Percentiles rank a stretch among this genome's conserved stretches.
phyloP scores from a whole-genome alignment of 2,113 vertebrate species.

The Emberiza fucata region DNA sequence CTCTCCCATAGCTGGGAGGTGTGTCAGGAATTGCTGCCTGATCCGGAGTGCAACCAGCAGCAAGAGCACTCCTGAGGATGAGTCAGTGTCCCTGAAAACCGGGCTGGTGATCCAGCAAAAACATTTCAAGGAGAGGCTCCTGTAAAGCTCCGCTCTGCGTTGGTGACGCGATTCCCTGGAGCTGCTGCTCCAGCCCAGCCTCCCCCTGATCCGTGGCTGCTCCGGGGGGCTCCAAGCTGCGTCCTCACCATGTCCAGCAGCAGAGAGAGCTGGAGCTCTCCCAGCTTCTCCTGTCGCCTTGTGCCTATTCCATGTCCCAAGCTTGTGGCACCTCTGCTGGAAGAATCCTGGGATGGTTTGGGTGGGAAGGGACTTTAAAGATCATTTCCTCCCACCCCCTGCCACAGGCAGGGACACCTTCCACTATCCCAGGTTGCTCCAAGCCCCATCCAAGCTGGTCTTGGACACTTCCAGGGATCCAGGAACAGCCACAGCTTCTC shows the following conservation, averaged over 20 bases:
- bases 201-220: rapidly evolving
- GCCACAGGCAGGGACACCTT: not conserved
- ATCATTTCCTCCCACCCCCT: too few species aligned
- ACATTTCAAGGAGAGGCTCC: not conserved
- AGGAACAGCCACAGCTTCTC: not conserved
- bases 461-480: not conserved
- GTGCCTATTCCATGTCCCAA: rapidly evolving
- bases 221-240: not conserved
- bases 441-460: not conserved
- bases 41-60: not conserved
- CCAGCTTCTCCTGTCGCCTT: rapidly evolving
- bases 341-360: not conserved
- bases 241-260: not conserved
- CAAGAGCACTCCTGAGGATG: not conserved
- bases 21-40: not conserved
- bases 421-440: not conserved
- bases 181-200: not conserved
- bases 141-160: rapidly evolving
- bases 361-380: not conserved
- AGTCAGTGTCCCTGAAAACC: not conserved
- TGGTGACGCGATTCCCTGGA: rapidly evolving
- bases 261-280: not conserved
- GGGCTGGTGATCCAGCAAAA: not conserved
- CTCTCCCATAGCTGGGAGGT: not conserved
- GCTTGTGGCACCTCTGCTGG: not conserved